Evolutionary conservation across 2,888 invertebrate genomes (phyloP).

Genomic region (Brachypalpus laphriformis): DNA sequence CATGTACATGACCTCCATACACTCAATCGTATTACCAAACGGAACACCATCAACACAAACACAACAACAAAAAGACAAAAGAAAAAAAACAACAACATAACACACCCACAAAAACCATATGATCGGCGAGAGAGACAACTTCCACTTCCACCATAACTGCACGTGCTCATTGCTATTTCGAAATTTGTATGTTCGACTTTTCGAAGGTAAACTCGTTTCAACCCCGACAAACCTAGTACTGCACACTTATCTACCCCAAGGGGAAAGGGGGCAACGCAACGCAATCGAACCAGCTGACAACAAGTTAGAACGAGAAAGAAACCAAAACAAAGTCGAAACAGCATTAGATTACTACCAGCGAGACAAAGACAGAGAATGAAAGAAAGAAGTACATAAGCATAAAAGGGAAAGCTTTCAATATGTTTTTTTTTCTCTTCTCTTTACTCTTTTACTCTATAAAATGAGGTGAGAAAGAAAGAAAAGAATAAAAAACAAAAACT

Average conservation of each 20-base stretch:
- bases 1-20: constrained; percentile 69
- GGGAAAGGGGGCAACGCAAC: not conserved
- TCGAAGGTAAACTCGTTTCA: constrained; percentile 60
- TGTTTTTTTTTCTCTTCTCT: not conserved
- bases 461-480: constrained; percentile 22
- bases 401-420: constrained; percentile 67
- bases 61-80: not conserved
- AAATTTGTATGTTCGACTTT: constrained; percentile 62
- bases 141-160: constrained; percentile 38
- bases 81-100: constrained; percentile 45
- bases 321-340: constrained; percentile 56
- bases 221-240: not conserved
- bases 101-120: constrained; percentile 68
- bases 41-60: constrained; percentile 7
- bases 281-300: constrained; percentile 44
- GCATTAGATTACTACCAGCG: not conserved
- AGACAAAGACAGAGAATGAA: constrained; percentile 7
- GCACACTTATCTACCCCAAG: not conserved
- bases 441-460: constrained; percentile 2
- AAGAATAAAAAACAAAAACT: constrained; percentile 31
- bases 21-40: constrained; percentile 45
- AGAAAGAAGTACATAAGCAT: constrained; percentile 7
- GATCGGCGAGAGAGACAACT: constrained; percentile 27
- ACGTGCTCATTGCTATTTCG: constrained; percentile 71
- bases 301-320: constrained; percentile 50